These are phyloP conservation scores for Penelope pileata DNA, from an alignment of 2,113 vertebrate genomes.

Conservation along the genomic window DNA sequence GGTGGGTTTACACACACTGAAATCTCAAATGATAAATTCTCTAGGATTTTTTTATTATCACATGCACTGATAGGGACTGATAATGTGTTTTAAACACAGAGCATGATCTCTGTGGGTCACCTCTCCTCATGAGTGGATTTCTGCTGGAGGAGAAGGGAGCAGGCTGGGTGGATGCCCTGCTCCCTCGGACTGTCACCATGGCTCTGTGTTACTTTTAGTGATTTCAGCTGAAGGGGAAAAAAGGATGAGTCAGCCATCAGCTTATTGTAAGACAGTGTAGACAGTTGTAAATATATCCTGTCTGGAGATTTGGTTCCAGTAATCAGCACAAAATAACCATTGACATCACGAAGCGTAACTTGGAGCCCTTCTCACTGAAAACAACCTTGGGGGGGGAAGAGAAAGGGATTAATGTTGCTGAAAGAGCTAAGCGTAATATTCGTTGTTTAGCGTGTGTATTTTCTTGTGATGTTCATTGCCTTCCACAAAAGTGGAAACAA, in stretches of 20 bases:
- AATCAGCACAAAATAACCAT: constrained; percentile 69
- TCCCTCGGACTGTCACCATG: not conserved
- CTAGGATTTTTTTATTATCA: not conserved
- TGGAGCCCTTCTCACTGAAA: not conserved
- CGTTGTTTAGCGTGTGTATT: not conserved
- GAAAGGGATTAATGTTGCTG: not conserved
- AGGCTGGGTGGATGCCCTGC: not conserved
- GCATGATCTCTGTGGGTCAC: not conserved
- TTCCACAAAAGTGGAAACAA: not conserved
- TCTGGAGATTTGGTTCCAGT: constrained; percentile 70
- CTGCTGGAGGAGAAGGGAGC: not conserved
- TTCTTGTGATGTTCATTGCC: not conserved
- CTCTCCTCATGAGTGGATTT: not conserved
- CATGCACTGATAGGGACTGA: rapidly evolving
- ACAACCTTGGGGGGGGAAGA: not conserved
- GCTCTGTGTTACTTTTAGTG: not conserved
- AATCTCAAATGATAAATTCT: not conserved
- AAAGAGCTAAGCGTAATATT: not conserved
- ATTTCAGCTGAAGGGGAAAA: constrained; percentile 31
- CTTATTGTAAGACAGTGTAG: constrained; percentile 53
- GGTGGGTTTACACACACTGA: not conserved
- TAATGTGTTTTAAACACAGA: not conserved
- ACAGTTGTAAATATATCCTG: constrained; percentile 71
- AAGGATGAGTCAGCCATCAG: constrained; percentile 65
- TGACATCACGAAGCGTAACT: constrained; percentile 44